Evolutionary conservation across 2,888 invertebrate genomes (phyloP).

Genomic region (Drosophila tripunctata): DNA sequence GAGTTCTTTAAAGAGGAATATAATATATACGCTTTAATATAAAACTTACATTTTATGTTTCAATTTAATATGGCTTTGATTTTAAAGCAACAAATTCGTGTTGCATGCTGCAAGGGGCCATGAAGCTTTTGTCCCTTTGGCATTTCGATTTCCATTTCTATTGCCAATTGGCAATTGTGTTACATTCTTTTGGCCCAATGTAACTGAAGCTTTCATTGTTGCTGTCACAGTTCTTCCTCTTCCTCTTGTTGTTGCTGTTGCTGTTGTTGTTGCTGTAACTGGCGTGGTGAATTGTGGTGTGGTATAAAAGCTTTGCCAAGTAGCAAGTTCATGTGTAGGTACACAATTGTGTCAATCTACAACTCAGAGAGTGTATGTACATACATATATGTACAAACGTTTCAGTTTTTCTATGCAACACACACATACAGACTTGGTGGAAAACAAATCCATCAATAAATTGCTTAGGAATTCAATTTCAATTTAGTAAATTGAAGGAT

Average conservation of each 20-base stretch:
- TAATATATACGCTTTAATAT: neutral
- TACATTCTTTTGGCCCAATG: conserved; percentile 43
- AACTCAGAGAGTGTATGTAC: conserved; percentile 19
- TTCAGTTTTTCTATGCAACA: conserved; percentile 50
- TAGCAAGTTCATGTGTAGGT: conserved; percentile 70
- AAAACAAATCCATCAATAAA: conserved; percentile 9
- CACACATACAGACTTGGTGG: conserved; percentile 31
- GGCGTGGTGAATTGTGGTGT: conserved; percentile 35
- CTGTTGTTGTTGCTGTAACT: conserved; percentile 12
- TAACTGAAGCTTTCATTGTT: conserved; percentile 46
- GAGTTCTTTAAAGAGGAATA: no score
- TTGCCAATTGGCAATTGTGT: conserved; percentile 22
- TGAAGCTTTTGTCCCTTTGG: conserved; percentile 32
- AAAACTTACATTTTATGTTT: neutral
- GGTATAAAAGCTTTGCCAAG: conserved; percentile 59
- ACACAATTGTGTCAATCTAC: conserved; percentile 63
- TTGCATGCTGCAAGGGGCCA: conserved; percentile 23
- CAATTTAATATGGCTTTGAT: neutral
- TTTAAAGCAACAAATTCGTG: neutral
- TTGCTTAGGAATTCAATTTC: conserved; percentile 15
- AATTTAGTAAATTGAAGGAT: conserved; percentile 8
- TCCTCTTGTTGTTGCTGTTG: conserved; percentile 24
- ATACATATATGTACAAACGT: neutral
- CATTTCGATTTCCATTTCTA: conserved; percentile 17
- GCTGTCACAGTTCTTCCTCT: conserved; percentile 18